These are phyloP conservation scores for Drosophila mulleri DNA, from an alignment of 2,888 invertebrate species.

Conservation along the genomic window DNA sequence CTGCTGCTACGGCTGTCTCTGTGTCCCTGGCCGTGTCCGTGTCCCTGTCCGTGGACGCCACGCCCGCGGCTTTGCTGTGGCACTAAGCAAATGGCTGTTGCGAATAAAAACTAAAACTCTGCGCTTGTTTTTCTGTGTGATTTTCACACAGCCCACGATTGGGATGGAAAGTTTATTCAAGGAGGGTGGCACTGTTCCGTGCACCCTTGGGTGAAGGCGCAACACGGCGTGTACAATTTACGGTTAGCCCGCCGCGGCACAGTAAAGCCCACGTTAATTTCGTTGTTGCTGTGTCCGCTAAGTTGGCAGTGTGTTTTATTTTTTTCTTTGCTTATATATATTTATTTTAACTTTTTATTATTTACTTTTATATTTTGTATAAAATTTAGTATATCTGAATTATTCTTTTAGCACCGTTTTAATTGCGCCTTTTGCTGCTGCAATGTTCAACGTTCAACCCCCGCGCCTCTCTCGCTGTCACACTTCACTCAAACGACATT, in stretches of 20 bases:
- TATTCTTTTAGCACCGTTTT: not conserved
- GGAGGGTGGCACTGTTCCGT: conserved; percentile 22
- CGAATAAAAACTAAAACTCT: conserved; percentile 72
- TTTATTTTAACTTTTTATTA: not conserved
- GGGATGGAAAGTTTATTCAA: conserved; percentile 47
- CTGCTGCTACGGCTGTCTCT: conserved; percentile 7
- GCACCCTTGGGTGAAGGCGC: conserved; percentile 51
- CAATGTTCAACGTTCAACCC: conserved; percentile 44
- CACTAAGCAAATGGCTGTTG: conserved; percentile 45
- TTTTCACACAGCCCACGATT: conserved; percentile 55
- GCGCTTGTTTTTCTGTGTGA: conserved; percentile 52
- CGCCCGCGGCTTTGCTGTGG: conserved; percentile 56
- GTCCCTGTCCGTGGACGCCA: conserved; percentile 36
- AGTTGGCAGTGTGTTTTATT: not conserved
- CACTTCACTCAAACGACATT: conserved; percentile 7
- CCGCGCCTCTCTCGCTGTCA: conserved; percentile 30
- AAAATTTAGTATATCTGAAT: conserved; percentile 9
- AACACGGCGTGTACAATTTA: conserved; percentile 57
- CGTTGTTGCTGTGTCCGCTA: conserved; percentile 10
- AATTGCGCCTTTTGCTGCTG: conserved; percentile 27
- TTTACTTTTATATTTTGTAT: conserved; percentile 9
- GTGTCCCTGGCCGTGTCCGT: conserved; percentile 23
- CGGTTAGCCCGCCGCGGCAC: conserved; percentile 29
- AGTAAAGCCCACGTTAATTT: conserved; percentile 3
- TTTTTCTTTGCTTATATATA: not conserved